These are phyloP conservation scores for Ecdyonurus torrentis DNA, from an alignment of 2,888 invertebrate species.

Conservation along the genomic window DNA sequence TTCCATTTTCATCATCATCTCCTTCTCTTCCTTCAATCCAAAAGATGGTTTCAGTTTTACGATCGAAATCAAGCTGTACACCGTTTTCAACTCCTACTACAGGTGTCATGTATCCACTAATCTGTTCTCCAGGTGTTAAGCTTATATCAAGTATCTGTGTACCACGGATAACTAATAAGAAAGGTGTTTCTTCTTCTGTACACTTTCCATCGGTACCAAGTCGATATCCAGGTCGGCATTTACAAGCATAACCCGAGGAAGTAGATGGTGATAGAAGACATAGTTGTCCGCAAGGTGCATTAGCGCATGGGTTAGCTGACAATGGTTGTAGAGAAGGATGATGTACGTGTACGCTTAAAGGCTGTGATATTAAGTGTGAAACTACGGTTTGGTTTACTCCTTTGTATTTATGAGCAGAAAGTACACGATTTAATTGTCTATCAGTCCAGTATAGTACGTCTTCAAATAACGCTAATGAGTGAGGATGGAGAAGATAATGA, in stretches of 20 bases:
- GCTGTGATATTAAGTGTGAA: constrained; percentile 86
- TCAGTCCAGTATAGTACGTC: constrained; percentile 96
- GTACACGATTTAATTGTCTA: constrained; percentile 73
- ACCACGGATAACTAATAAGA: constrained; percentile 77
- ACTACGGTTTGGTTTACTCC: constrained; percentile 87
- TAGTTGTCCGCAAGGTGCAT: constrained; percentile 66
- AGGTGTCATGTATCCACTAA: constrained; percentile 65
- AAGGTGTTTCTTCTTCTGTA: constrained; percentile 70
- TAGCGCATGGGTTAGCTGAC: constrained; percentile 53
- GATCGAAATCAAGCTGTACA: constrained; percentile 81
- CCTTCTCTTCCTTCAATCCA: constrained; percentile 63
- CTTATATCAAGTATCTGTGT: constrained; percentile 78
- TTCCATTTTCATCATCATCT: constrained; percentile 47
- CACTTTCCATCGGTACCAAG: constrained; percentile 46
- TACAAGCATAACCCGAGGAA: constrained; percentile 59
- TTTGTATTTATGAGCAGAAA: constrained; percentile 81
- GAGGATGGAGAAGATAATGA: constrained; percentile 89
- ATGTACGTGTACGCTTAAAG: constrained; percentile 86
- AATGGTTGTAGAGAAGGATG: constrained; percentile 86
- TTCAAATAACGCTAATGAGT: constrained; percentile 87
- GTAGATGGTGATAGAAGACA: constrained; percentile 73
- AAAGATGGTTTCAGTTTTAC: constrained; percentile 64
- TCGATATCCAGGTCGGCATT: constrained; percentile 79
- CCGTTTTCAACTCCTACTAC: constrained; percentile 80
- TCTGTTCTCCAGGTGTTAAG: constrained; percentile 53